Evolutionary conservation across 2,888 invertebrate species (phyloP).

Genomic region (Pasiphila rectangulata): DNA sequence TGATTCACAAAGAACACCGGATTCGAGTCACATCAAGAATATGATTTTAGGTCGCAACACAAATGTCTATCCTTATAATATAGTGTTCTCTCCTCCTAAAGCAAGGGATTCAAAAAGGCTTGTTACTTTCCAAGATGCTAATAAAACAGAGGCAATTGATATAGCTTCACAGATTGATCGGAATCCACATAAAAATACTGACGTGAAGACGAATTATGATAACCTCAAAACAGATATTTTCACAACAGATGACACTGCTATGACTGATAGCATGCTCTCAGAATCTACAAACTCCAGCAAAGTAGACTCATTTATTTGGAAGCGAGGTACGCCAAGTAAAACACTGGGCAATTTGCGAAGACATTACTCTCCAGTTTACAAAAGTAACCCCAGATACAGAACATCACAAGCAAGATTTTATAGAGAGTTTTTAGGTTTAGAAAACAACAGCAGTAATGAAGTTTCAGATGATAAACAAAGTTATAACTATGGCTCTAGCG

Average conservation of each 20-base stretch:
- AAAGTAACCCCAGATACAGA: slow-evolving; percentile 42
- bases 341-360: slow-evolving; percentile 35
- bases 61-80: slow-evolving; percentile 69
- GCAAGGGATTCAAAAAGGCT: slow-evolving; percentile 54
- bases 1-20: slow-evolving; percentile 36
- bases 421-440: slow-evolving; percentile 48
- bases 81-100: slow-evolving; percentile 63
- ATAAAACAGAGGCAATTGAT: slow-evolving; percentile 27
- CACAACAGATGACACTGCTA: slow-evolving; percentile 5
- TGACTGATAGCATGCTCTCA: slow-evolving; percentile 38
- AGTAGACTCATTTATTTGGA: slow-evolving; percentile 57
- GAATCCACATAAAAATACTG: slow-evolving; percentile 28
- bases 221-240: neutral
- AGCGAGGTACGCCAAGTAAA: slow-evolving; percentile 34
- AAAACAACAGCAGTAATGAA: slow-evolving; percentile 25
- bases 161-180: slow-evolving; percentile 33
- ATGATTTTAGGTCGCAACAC: slow-evolving; percentile 66
- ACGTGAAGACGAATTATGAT: slow-evolving; percentile 5
- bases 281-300: slow-evolving; percentile 56
- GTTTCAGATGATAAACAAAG: slow-evolving; percentile 16
- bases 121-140: slow-evolving; percentile 57
- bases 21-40: slow-evolving; percentile 55
- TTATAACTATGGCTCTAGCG: slow-evolving; percentile 30
- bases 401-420: slow-evolving; percentile 46
- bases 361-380: slow-evolving; percentile 49